Percentiles rank a stretch among this genome's conserved stretches.
Evolutionary conservation across 2,797 vertebrate species (phyloP).

Genomic region (Poecile montanus): DNA sequence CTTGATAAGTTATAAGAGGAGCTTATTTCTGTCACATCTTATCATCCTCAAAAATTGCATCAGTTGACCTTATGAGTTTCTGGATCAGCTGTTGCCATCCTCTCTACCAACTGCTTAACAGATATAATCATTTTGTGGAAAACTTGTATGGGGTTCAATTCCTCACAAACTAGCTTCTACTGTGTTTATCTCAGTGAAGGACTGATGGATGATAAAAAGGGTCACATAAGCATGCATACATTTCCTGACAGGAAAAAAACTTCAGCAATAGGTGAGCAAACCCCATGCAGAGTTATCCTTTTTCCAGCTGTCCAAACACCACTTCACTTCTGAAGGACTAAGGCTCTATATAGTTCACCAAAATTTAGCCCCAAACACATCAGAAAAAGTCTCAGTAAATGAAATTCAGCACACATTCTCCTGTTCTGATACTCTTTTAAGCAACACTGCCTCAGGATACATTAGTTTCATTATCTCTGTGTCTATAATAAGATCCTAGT

Average conservation of each 20-base stretch:
- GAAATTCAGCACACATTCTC: constrained; percentile 45
- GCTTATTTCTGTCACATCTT: not conserved
- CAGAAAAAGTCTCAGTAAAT: not conserved
- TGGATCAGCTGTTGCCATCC: not conserved
- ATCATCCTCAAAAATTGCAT: not conserved
- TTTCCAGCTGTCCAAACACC: not conserved
- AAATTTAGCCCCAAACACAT: not conserved
- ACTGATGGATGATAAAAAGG: not conserved
- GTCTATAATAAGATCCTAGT: constrained; percentile 57
- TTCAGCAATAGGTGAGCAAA: not conserved
- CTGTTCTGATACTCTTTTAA: constrained; percentile 52
- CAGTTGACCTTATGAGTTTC: not conserved
- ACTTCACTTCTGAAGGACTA: not conserved
- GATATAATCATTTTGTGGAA: not conserved
- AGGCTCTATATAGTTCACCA: not conserved
- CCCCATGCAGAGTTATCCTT: not conserved
- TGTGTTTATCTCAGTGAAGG: not conserved
- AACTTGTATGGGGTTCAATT: not conserved
- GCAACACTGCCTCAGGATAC: constrained; percentile 56
- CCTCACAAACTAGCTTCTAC: not conserved
- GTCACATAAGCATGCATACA: not conserved
- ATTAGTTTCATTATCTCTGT: constrained; percentile 69
- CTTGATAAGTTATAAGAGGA: not conserved
- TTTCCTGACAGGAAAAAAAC: not conserved
- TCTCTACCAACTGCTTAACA: not conserved